Evolutionary conservation across 2,113 vertebrate species (phyloP).

Genomic region (Actinemys pallida): DNA sequence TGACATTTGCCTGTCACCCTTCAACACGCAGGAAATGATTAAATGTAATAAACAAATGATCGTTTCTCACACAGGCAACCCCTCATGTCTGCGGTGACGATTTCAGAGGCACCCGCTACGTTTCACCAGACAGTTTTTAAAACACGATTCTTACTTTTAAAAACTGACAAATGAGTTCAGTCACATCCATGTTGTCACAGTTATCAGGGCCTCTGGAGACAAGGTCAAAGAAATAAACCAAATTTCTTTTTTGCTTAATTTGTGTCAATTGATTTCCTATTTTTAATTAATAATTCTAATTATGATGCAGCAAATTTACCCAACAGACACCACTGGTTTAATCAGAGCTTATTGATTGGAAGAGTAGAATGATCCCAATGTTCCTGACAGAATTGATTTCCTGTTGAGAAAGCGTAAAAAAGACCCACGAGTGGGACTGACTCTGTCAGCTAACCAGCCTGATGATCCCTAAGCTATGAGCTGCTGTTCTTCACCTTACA

Average conservation of each 20-base stretch:
- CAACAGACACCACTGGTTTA: constrained; percentile 85
- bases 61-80: constrained; percentile 9
- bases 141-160: not conserved
- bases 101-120: constrained; percentile 24
- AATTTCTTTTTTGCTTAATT: constrained; percentile 88
- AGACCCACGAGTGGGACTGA: constrained; percentile 70
- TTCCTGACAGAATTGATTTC: constrained; percentile 89
- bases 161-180: constrained; percentile 49
- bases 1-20: not conserved
- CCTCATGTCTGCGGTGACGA: not conserved
- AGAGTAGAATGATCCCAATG: constrained; percentile 82
- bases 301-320: constrained; percentile 95
- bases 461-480: constrained; percentile 60
- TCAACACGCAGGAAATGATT: not conserved
- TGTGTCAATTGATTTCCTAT: constrained; percentile 99
- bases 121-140: constrained; percentile 40
- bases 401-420: constrained; percentile 78
- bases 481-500: constrained; percentile 44
- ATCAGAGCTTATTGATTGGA: constrained; percentile 85
- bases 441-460: constrained; percentile 35
- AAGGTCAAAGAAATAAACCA: constrained; percentile 88
- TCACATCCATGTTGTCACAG: constrained; percentile 60
- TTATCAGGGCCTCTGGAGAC: constrained; percentile 74
- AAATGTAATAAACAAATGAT: not conserved
- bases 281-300: constrained; percentile 99